Evolutionary conservation across 1,140 invertebrate genomes (phyloP), one percentile per base, ranked within the genome.

Genomic region (Drosophila takahashii): DNA sequence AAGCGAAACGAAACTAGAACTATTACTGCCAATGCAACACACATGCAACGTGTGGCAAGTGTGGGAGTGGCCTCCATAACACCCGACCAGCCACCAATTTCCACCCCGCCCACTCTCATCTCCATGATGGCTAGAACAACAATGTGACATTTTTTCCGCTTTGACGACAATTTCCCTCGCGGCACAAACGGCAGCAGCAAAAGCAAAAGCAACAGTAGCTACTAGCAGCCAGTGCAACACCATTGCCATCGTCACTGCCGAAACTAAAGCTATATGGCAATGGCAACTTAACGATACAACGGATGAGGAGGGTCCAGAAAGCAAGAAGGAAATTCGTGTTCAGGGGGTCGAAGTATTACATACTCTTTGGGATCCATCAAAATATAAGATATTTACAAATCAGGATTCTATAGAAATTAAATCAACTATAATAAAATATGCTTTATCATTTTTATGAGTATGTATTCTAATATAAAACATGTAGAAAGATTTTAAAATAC

Each of bases 151-250:
- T 87, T 87, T 81, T 87, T 87, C 53, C 79, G 70, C 84, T 87
- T 87, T 87, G 83, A 87, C 84, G 76, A 89, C 84, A 89, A 87
- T 87, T 87, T 87, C 83, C 83, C 83, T 83, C 83, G 84, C 83
- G 83, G 79, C 83, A 72, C 54, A 79, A 73, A 81, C 74, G 81
- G 70, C 79, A 65, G 61, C 45, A 67, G 74, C 77, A 54, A 58
- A 45, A 67, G 74, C 77, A 54, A 58, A 45, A 50, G 53, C 44
- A 70, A 15, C 50, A 51, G 41, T 44, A 44, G 41, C 39, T 41
- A 41, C 6, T 16, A 15, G 64, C 60, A 42, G 61, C 58, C 26
- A 16, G 27, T 66, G 62, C 44, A 39, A 66, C 62, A 64, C 64
- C 64, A 67, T 64, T 42, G 72, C 72, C 70, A 72, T 48, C 57